Evolutionary conservation across 2,888 invertebrate genomes (phyloP).

Genomic region (Gymnocheta viridis): DNA sequence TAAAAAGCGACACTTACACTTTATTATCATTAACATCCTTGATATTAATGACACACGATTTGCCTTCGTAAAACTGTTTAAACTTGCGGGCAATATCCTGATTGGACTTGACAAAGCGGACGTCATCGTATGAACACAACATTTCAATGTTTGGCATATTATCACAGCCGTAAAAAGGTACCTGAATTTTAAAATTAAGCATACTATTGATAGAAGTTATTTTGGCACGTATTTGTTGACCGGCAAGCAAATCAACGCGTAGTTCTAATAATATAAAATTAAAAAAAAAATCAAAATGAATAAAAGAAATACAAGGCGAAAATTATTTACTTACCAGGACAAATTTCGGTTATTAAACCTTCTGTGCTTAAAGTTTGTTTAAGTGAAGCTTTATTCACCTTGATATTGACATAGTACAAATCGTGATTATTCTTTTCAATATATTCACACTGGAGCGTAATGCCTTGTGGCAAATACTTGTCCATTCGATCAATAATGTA

Average conservation of each 20-base stretch:
- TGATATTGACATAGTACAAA: conserved; percentile 78
- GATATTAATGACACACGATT: conserved; percentile 79
- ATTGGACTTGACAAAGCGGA: conserved; percentile 80
- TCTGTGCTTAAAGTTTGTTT: conserved; percentile 76
- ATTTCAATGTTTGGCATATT: conserved; percentile 75
- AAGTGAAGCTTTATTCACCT: conserved; percentile 78
- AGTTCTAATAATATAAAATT: conserved; percentile 73
- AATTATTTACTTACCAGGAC: conserved; percentile 70
- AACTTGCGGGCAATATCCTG: conserved; percentile 81
- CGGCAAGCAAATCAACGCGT: conserved; percentile 77
- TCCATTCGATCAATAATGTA: conserved; percentile 81
- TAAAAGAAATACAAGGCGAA: background rate
- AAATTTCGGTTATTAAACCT: conserved; percentile 76
- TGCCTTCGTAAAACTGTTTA: conserved; percentile 82
- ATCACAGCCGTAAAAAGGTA: conserved; percentile 77
- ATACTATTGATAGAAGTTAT: conserved; percentile 78
- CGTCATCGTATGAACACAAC: conserved; percentile 80
- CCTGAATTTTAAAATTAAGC: conserved; percentile 80
- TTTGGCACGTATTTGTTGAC: conserved; percentile 80
- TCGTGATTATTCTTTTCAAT: conserved; percentile 73
- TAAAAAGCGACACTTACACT: conserved; percentile 80
- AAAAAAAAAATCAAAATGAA: background rate
- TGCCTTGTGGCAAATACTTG: conserved; percentile 78
- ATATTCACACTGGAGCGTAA: conserved; percentile 78
- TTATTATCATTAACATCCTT: conserved; percentile 80